Base-by-base conservation (phyloP, 2,888 invertebrate species). In the Leptogaster cylindrica region DNA sequence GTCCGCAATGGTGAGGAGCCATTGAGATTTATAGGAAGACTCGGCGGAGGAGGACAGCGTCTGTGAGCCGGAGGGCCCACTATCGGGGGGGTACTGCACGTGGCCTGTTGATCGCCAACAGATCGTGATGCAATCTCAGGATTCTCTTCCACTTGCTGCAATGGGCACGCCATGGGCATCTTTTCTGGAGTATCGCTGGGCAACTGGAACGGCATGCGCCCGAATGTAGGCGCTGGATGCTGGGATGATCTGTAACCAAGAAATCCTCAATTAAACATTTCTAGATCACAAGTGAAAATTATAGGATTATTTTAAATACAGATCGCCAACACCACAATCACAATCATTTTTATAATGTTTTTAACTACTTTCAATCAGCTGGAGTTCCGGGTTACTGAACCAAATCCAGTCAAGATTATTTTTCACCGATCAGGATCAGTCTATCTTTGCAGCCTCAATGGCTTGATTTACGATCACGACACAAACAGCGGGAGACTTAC, bases 11-110 rank as follows among this genome's bases (percentile, higher is more conserved):
- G 80, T 46, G 81, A 76, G 50, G 77, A 75, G 7, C 52, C 36
- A 67, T 77, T 76, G 63, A 79, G 76, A 73, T 73, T 79, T 61
- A 80, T 71, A 55, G 79, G 76, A 73, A 78, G 70, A 70, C 75
- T 78, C 58, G 74, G 74, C 46, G 75, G 75, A 7, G 75, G 76
- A 20, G 70, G 82, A 80, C 74, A 83, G 81, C 1, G 82, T 82
- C 48, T 83, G 79, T 74, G 81, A 80, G 14, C 83, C 80, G 75
- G 72, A 44, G 75, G 74, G 75, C 71, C 74, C 31, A 18, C 18
- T 73, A 71, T 74, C 8, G 70, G 65, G 5, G 67, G 46, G 28
- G 41, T 55, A 55, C 61, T 64, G 55, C 48, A 64, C 3, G 64
- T 20, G 7, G 63, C 50, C 14, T 64, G 44, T 7, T 28, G 28